Conservation (phyloP, 2,888 invertebrate species). For the Abrostola triplasia region DNA sequence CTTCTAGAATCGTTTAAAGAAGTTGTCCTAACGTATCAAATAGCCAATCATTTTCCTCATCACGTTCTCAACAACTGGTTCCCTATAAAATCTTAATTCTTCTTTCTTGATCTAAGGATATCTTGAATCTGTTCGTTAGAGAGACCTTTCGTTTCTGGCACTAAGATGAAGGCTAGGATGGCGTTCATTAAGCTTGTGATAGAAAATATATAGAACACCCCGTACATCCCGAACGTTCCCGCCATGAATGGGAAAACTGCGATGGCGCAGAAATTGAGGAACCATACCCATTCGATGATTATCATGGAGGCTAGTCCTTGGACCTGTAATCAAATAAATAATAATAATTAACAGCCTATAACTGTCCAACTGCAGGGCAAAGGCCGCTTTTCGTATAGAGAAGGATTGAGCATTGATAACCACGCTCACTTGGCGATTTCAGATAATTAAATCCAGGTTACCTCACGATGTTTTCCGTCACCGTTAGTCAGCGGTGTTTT, state of each 20-base stretch:
- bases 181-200: slow-evolving; percentile 65
- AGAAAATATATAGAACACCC: slow-evolving; percentile 79
- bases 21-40: no score
- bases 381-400: no score
- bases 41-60: no score
- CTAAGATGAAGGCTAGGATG: slow-evolving; percentile 65
- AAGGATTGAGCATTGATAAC: no score
- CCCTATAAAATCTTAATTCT: slow-evolving; percentile 24
- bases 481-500: no score
- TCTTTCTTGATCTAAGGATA: slow-evolving; percentile 52
- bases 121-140: slow-evolving; percentile 77
- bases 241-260: slow-evolving; percentile 77
- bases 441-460: no score
- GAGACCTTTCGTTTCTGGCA: slow-evolving; percentile 86
- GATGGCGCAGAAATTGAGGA: slow-evolving; percentile 78
- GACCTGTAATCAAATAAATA: slow-evolving; percentile 70
- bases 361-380: no score
- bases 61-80: no score
- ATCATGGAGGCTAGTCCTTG: slow-evolving; percentile 79
- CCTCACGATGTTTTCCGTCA: no score
- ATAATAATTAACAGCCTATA: no score
- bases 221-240: slow-evolving; percentile 69
- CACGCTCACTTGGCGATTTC: no score
- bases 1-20: no score
- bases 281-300: slow-evolving; percentile 80